These are phyloP conservation scores for Metallyticus violacea DNA, from an alignment of 2,888 invertebrate genomes.

Conservation along the genomic window DNA sequence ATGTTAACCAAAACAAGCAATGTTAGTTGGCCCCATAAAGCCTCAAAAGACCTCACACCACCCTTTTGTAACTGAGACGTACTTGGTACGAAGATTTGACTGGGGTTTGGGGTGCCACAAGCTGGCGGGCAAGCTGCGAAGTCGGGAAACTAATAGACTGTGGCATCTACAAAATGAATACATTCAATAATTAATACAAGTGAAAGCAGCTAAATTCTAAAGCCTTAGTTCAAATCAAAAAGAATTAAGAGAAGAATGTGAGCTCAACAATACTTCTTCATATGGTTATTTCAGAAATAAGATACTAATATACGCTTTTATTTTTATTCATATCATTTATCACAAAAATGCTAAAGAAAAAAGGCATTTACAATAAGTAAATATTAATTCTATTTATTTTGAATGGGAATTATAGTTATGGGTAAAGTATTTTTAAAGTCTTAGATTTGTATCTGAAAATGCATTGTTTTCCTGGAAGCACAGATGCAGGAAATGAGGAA, in stretches of 20 bases:
- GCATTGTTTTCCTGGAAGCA: too few relatives aligned
- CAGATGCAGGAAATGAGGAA: too few relatives aligned
- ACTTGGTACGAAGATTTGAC: constrained; percentile 35
- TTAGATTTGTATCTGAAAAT: too few relatives aligned
- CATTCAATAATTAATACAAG: neutral
- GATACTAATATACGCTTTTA: too few relatives aligned
- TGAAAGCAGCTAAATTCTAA: neutral
- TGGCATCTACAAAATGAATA: constrained; percentile 37
- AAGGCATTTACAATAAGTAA: too few relatives aligned
- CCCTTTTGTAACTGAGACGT: constrained; percentile 25
- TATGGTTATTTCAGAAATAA: neutral
- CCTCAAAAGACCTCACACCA: neutral
- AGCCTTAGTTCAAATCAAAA: neutral
- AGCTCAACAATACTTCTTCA: neutral
- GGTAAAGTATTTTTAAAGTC: too few relatives aligned
- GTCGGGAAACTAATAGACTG: constrained; percentile 43
- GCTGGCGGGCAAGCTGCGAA: constrained; percentile 60
- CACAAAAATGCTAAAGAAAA: too few relatives aligned
- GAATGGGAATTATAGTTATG: too few relatives aligned
- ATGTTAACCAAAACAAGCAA: neutral
- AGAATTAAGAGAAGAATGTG: neutral
- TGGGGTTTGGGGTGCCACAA: constrained; percentile 52
- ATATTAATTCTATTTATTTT: too few relatives aligned
- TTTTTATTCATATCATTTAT: too few relatives aligned
- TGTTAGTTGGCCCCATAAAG: neutral